These are phyloP conservation scores for Caenorhabditis sp. DNA, from an alignment of 2,888 invertebrate genomes.

Conservation along the genomic window DNA sequence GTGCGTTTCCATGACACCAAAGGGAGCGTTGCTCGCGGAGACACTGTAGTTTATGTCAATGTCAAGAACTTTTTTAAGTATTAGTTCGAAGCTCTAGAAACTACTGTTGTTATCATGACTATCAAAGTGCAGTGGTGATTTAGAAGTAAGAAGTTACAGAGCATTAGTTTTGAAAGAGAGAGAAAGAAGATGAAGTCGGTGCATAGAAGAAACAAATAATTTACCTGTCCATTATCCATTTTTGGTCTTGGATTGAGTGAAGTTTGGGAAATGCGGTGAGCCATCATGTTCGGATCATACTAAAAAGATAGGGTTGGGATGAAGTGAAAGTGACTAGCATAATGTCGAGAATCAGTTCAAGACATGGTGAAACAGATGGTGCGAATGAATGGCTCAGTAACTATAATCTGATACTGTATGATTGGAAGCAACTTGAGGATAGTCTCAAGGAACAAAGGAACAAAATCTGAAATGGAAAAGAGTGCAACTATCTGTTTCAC, in stretches of 20 bases:
- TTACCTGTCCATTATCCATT: conserved; percentile 65
- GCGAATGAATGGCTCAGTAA: not conserved
- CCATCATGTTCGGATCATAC: conserved; percentile 74
- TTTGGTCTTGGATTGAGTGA: conserved; percentile 49
- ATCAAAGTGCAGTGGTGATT: conserved; percentile 30
- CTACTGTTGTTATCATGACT: not conserved
- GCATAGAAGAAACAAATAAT: conserved; percentile 38
- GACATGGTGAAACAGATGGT: conserved; percentile 32
- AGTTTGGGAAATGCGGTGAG: conserved; percentile 59
- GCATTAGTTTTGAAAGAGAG: too few species aligned
- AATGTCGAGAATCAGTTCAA: conserved; percentile 5
- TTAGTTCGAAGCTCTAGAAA: not conserved
- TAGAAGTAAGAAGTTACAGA: conserved; percentile 31
- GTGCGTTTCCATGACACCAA: conserved; percentile 1
- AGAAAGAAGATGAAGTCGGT: conserved; percentile 1
- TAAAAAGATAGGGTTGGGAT: conserved; percentile 63
- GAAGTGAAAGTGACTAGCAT: conserved; percentile 19
- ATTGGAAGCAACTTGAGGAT: conserved; percentile 7
- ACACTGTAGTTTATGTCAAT: too few species aligned
- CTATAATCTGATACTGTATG: not conserved
- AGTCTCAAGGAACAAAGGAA: conserved; percentile 3
- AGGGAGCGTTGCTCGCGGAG: not conserved
- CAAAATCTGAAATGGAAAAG: not conserved
- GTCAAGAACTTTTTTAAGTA: too few species aligned
- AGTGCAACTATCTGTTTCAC: conserved; percentile 15